Evolutionary conservation across 2,888 invertebrate species (phyloP).

Genomic region (Listrodromus nycthemerus): DNA sequence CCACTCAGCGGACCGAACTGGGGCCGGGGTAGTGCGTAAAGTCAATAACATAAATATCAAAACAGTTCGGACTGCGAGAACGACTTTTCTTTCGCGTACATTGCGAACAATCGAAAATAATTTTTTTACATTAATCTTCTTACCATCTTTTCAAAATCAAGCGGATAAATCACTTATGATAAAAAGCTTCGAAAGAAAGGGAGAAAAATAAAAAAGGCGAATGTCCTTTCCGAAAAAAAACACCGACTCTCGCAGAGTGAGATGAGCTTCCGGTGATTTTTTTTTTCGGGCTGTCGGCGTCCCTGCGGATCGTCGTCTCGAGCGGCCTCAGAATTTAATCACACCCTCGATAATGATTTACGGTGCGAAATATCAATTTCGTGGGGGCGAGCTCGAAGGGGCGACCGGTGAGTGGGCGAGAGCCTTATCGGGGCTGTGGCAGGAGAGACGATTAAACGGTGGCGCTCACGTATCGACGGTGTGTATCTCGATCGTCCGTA

Average conservation of each 20-base stretch:
- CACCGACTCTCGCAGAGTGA: background rate
- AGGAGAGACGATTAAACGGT: constrained; percentile 59
- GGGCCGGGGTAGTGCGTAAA: too few relatives aligned
- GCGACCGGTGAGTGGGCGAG: constrained; percentile 13
- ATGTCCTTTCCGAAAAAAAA: too few relatives aligned
- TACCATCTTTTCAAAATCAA: too few relatives aligned
- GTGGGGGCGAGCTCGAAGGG: constrained; percentile 65
- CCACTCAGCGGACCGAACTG: too few relatives aligned
- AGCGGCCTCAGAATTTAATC: constrained; percentile 24
- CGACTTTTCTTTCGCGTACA: background rate
- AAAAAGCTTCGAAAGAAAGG: too few relatives aligned
- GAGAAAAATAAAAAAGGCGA: too few relatives aligned
- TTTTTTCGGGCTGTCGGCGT: background rate
- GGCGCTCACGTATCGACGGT: constrained; percentile 12
- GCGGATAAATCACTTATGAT: too few relatives aligned
- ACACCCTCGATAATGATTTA: background rate
- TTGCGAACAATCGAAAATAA: too few relatives aligned
- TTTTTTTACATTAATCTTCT: too few relatives aligned
- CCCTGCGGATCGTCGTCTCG: constrained; percentile 7
- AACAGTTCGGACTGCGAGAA: too few relatives aligned
- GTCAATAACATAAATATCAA: too few relatives aligned
- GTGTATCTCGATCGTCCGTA: background rate
- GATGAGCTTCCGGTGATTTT: background rate
- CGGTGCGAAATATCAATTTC: constrained; percentile 52
- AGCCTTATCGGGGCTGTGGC: constrained; percentile 57